These are phyloP conservation scores for Pyralis farinalis DNA, from an alignment of 2,888 invertebrate species.

Conservation along the genomic window DNA sequence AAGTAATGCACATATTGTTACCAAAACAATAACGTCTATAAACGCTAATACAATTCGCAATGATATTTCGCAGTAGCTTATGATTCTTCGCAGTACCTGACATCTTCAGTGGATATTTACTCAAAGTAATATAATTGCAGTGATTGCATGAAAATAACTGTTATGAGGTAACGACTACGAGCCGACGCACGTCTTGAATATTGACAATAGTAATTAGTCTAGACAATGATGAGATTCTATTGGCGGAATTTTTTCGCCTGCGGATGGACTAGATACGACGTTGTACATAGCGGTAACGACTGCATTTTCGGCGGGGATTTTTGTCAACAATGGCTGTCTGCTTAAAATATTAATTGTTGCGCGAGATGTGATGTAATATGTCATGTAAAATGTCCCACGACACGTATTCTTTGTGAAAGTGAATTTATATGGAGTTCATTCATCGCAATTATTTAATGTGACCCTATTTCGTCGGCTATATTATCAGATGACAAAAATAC, in stretches of 20 bases:
- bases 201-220: slow-evolving; percentile 65
- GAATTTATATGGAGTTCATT: slow-evolving; percentile 40
- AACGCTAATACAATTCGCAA: slow-evolving; percentile 38
- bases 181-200: slow-evolving; percentile 55
- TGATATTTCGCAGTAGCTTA: slow-evolving; percentile 58
- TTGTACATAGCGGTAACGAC: slow-evolving; percentile 6
- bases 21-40: slow-evolving; percentile 9
- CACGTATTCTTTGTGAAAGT: slow-evolving; percentile 52
- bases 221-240: slow-evolving; percentile 54
- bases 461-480: slow-evolving; percentile 21
- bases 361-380: slow-evolving; percentile 45
- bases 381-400: slow-evolving; percentile 57
- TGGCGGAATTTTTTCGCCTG: slow-evolving; percentile 40
- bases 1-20: slow-evolving; percentile 20
- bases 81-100: slow-evolving; percentile 14
- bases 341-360: slow-evolving; percentile 40
- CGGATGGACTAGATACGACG: slow-evolving; percentile 16
- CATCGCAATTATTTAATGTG: slow-evolving; percentile 34
- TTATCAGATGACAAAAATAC: slow-evolving; percentile 28
- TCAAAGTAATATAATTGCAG: slow-evolving; percentile 24
- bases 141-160: slow-evolving; percentile 34
- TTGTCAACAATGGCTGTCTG: slow-evolving; percentile 41
- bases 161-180: slow-evolving; percentile 46
- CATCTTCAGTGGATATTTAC: slow-evolving; percentile 13
- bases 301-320: slow-evolving; percentile 16